Conservation (phyloP, 2,113 vertebrate genomes). For the Phasianus colchicus region DNA sequence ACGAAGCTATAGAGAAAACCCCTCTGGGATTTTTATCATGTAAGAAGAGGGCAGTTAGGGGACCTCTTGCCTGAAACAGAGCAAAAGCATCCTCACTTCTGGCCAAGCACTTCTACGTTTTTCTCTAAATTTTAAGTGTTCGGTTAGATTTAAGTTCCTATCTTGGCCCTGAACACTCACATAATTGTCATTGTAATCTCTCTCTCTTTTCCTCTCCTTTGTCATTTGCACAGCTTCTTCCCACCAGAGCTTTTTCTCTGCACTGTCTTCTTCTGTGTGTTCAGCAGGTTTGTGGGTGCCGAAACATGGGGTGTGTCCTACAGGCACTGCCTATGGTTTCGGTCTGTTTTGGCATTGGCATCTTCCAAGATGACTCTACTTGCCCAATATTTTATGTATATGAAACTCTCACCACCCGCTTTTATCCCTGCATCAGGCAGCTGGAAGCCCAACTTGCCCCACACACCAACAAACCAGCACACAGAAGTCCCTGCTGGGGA, state of each 20-base stretch:
- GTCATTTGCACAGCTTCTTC: neutral
- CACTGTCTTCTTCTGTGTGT: neutral
- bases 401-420: neutral
- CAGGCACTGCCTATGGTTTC: neutral
- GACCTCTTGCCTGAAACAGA: neutral
- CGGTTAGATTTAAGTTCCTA: neutral
- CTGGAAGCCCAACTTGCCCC: neutral
- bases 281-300: neutral
- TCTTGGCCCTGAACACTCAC: neutral
- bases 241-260: neutral
- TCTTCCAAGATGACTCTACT: neutral
- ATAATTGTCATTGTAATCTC: neutral
- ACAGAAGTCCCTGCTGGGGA: neutral
- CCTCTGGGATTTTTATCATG: accelerated
- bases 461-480: neutral
- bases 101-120: neutral
- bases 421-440: neutral
- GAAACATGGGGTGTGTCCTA: neutral
- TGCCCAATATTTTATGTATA: neutral
- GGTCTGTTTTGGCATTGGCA: neutral
- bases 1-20: neutral
- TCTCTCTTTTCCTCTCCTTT: neutral
- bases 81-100: neutral
- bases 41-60: neutral
- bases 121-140: neutral